Evolutionary conservation across 2,113 vertebrate species (phyloP).

Genomic region (Syrmaticus mikado): DNA sequence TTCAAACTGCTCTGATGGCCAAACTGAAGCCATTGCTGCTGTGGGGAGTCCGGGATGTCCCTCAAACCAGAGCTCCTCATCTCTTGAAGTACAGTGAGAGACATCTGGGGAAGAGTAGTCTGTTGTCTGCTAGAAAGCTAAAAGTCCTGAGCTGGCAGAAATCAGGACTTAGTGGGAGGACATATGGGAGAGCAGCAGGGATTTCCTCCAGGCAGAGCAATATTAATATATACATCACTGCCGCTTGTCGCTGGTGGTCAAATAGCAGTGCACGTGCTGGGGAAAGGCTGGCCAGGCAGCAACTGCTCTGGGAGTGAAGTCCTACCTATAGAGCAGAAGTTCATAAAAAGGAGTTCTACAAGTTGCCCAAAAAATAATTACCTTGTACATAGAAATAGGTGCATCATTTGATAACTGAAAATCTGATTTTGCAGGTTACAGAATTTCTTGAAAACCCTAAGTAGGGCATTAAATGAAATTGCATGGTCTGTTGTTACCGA

Average conservation of each 20-base stretch:
- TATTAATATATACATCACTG: neutral
- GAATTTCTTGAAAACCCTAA: neutral
- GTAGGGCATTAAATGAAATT: slow-evolving; percentile 32
- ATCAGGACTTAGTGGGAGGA: neutral
- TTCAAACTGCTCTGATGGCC: neutral
- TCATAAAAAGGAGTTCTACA: neutral
- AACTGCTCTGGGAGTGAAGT: neutral
- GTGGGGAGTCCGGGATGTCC: neutral
- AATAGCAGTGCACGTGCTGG: neutral
- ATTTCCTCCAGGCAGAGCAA: slow-evolving; percentile 13
- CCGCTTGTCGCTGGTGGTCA: slow-evolving; percentile 4
- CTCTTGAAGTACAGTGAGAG: neutral
- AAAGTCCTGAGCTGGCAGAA: slow-evolving; percentile 6
- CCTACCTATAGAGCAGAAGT: accelerated
- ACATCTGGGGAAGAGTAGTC: neutral
- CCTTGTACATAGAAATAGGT: neutral
- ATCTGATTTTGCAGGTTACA: slow-evolving; percentile 27
- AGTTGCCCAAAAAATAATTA: neutral
- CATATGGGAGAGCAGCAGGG: slow-evolving; percentile 34
- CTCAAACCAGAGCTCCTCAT: neutral
- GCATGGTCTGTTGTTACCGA: neutral
- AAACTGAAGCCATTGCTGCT: neutral
- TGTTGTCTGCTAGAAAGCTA: neutral
- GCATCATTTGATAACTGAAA: neutral
- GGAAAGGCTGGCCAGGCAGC: neutral